Evolutionary conservation across 1,140 invertebrate species (phyloP).

Genomic region (Geopemphigus sp.): DNA sequence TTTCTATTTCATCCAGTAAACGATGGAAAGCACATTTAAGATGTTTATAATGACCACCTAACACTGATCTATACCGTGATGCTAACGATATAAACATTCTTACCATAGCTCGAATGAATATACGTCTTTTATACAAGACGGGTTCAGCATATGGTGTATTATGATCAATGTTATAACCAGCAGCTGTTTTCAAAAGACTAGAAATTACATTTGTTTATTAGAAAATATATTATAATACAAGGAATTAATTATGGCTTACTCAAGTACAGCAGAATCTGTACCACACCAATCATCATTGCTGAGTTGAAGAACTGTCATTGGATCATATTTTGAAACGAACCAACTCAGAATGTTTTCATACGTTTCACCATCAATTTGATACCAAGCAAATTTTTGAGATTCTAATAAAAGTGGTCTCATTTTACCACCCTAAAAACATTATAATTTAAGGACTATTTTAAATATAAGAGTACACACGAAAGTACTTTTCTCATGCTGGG

Average conservation of each 20-base stretch:
- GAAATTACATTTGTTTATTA: slow-evolving; percentile 3
- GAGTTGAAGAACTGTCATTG: slow-evolving; percentile 64
- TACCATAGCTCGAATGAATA: slow-evolving; percentile 63
- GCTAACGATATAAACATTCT: slow-evolving; percentile 57
- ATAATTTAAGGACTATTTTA: background rate
- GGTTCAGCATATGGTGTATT: slow-evolving; percentile 57
- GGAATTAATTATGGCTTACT: slow-evolving; percentile 54
- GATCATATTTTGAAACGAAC: slow-evolving; percentile 75
- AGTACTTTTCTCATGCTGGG: slow-evolving; percentile 66
- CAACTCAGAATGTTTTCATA: slow-evolving; percentile 72
- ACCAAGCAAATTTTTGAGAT: slow-evolving; percentile 70
- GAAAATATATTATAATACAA: slow-evolving; percentile 1
- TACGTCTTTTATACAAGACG: slow-evolving; percentile 62
- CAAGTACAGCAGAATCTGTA: slow-evolving; percentile 60
- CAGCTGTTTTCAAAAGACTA: slow-evolving; percentile 64
- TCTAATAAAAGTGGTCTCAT: slow-evolving; percentile 62
- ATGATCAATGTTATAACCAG: slow-evolving; percentile 59
- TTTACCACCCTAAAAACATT: slow-evolving; percentile 57
- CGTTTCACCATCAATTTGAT: slow-evolving; percentile 64
- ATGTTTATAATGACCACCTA: slow-evolving; percentile 59
- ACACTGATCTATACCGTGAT: slow-evolving; percentile 59
- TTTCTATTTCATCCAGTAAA: slow-evolving; percentile 64
- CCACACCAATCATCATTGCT: slow-evolving; percentile 57
- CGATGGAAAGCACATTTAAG: slow-evolving; percentile 60
- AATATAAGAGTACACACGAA: background rate